A percentile compares a stretch with the other conserved stretches of the same genome.
Conservation (phyloP, 1,140 invertebrate genomes). For the Cheumatopsyche charites region DNA sequence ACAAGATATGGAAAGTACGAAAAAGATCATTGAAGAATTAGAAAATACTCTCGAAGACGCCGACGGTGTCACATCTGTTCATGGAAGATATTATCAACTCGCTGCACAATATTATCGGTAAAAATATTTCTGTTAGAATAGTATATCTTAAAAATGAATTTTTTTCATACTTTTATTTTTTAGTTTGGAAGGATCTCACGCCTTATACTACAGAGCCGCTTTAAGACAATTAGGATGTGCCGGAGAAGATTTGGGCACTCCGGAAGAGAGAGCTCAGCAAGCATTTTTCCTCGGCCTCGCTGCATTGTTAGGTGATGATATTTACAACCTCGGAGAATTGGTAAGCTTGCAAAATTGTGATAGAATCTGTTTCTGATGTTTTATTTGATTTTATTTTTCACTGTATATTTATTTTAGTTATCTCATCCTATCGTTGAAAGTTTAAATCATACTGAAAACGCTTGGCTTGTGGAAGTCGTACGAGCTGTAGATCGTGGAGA, state of each 20-base stretch:
- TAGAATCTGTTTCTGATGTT: too few species aligned
- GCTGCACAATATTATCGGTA: slow-evolving; percentile 87
- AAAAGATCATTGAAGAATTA: slow-evolving; percentile 90
- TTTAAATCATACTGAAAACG: slow-evolving; percentile 79
- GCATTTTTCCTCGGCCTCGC: slow-evolving; percentile 93
- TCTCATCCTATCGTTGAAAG: slow-evolving; percentile 93
- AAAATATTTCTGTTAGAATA: neutral
- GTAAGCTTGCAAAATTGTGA: slow-evolving; percentile 62
- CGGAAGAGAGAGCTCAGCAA: slow-evolving; percentile 76
- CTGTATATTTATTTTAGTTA: slow-evolving; percentile 62
- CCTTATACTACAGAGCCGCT: slow-evolving; percentile 93
- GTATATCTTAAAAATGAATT: neutral
- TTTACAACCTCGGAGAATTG: slow-evolving; percentile 98
- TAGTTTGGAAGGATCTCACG: slow-evolving; percentile 83
- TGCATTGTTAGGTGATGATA: slow-evolving; percentile 91
- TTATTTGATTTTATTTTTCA: too few species aligned
- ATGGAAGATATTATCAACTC: slow-evolving; percentile 93
- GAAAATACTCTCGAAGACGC: slow-evolving; percentile 85
- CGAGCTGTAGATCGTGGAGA: slow-evolving; percentile 93
- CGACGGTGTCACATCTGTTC: slow-evolving; percentile 91
- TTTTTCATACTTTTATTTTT: slow-evolving; percentile 40
- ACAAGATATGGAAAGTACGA: slow-evolving; percentile 81
- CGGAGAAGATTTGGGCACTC: slow-evolving; percentile 70
- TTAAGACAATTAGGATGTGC: slow-evolving; percentile 95
- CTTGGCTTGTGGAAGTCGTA: slow-evolving; percentile 90